phyloP scores from a whole-genome alignment of 2,888 invertebrate genomes.

The Drosophila helvetica region DNA sequence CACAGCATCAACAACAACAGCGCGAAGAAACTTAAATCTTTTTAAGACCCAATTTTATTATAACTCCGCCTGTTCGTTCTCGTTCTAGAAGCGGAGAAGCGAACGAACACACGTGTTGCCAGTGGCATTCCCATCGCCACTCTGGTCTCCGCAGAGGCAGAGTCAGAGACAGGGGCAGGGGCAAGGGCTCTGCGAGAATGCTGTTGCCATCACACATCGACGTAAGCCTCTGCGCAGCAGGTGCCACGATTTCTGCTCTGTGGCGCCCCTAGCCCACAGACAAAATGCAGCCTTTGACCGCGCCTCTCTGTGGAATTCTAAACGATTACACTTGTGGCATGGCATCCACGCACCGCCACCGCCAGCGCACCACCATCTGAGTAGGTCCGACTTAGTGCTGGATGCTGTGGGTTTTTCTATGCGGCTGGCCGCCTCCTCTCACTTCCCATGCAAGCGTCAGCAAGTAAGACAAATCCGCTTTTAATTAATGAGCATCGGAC shows the following conservation, averaged over 20 bases:
- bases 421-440: too few species aligned
- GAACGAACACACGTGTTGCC: not conserved
- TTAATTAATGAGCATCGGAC: conserved; percentile 60
- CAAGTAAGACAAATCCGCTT: conserved; percentile 48
- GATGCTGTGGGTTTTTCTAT: not conserved
- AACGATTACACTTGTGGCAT: not conserved
- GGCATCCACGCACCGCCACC: too few species aligned
- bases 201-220: too few species aligned
- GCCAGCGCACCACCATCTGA: too few species aligned
- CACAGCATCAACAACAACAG: conserved; percentile 21
- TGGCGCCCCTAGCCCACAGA: not conserved
- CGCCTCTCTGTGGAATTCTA: not conserved
- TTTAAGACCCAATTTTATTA: conserved; percentile 55
- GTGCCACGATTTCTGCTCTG: not conserved
- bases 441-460: conserved; percentile 5
- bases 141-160: too few species aligned
- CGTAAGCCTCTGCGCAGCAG: not conserved
- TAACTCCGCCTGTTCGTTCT: conserved; percentile 23
- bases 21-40: conserved; percentile 46
- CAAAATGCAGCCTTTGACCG: not conserved
- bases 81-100: not conserved
- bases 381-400: not conserved
- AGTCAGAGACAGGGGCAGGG: too few species aligned
- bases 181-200: too few species aligned
- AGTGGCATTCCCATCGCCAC: not conserved